Conservation (phyloP, 2,888 invertebrate species). For the Lamellibrachia satsuma region DNA sequence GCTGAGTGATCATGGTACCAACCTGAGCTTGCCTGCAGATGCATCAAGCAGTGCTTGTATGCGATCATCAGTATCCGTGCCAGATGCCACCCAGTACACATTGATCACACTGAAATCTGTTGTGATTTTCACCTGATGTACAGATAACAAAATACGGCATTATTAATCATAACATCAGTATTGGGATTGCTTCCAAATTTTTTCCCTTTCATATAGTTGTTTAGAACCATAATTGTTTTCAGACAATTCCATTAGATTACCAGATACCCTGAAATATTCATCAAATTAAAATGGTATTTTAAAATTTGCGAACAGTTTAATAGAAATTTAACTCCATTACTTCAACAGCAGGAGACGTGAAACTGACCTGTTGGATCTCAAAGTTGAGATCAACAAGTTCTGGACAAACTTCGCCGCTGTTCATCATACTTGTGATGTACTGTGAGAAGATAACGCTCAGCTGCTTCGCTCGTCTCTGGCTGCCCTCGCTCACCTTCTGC, state of each 20-base stretch:
- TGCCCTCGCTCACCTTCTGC: background rate
- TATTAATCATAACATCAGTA: too few species aligned
- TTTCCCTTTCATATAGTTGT: background rate
- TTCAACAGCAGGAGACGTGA: background rate
- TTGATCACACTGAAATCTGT: conserved; percentile 45
- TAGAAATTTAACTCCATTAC: background rate
- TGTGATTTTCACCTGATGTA: conserved; percentile 43
- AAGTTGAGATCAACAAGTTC: conserved; percentile 42
- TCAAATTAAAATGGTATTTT: too few species aligned
- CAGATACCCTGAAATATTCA: background rate
- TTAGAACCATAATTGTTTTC: background rate
- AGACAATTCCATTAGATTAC: background rate
- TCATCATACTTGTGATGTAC: conserved; percentile 45
- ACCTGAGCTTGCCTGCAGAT: conserved; percentile 31
- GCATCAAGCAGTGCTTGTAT: conserved; percentile 41
- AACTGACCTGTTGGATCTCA: conserved; percentile 36
- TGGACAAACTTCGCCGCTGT: conserved; percentile 44
- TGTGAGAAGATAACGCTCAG: conserved; percentile 46
- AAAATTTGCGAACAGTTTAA: too few species aligned
- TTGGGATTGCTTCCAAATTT: background rate
- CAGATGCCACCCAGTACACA: conserved; percentile 45
- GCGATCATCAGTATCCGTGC: conserved; percentile 38
- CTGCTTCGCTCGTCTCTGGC: conserved; percentile 41
- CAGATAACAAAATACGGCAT: background rate
- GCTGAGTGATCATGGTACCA: conserved; percentile 14